Base-by-base conservation (phyloP, 1,140 invertebrate species). In the Magallana gigas region DNA sequence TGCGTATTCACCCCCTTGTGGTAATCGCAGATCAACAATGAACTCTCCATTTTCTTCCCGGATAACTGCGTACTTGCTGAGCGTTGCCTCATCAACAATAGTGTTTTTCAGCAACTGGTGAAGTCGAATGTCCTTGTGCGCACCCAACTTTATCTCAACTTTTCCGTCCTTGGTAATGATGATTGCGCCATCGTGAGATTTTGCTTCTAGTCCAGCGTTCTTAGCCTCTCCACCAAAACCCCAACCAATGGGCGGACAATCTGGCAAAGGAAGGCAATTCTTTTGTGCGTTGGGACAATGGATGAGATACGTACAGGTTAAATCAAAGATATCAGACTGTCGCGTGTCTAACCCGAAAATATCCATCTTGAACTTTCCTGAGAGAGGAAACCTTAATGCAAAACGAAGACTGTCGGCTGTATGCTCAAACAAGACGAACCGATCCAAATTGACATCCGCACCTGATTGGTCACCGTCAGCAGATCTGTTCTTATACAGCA, bases 301-400 rank as follows among this genome's bases (percentile, higher is more conserved):
- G 57, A 94, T 94, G 36, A 94, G 85, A 88, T 94, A 94, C 6
- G 93, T 92, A 87, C 93, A 93, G 11, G 90, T 90, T 62, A 94
- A 88, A 84, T 94, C 93, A 90, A 93, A 92, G 29, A 92, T 91
- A 82, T 94, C 92, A 11, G 91, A 91, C 56, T 92, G 90, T 9
- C 85, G 85, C 5, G 91, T 84, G 88, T 94, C 94, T 71, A 93
- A 85, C 12, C 94, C 94, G 88, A 92, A 94, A 48, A 94, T 90
- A 85, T 94, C 93, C 91, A 94, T 90, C 81, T 94, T 94, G 76
- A 93, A 94, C 48, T 89, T 91, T 0, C 94, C 94, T 36, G 68
- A 90, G 9, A 92, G 80, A 1, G 94, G 94, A 90, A 94, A 94
- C 23, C 93, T 82, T 1, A 93, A 71, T 7, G 91, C 88, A 88